Evolutionary conservation across 2,113 vertebrate genomes (phyloP).

Genomic region (Emydura subglobosa): DNA sequence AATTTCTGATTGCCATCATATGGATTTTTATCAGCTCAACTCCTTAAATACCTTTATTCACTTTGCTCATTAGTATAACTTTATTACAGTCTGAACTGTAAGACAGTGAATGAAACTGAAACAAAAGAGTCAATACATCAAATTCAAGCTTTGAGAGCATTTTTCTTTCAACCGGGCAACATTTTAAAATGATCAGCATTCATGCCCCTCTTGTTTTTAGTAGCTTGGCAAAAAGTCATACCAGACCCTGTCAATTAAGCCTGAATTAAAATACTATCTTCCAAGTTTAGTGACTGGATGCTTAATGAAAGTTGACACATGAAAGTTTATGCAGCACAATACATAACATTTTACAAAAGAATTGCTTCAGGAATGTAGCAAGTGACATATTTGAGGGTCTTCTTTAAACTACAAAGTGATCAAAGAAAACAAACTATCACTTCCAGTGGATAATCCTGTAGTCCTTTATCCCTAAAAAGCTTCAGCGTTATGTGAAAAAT

Average conservation of each 20-base stretch:
- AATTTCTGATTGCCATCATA: background rate
- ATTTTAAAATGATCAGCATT: background rate
- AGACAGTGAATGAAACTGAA: background rate
- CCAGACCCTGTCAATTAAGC: background rate
- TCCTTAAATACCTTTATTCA: background rate
- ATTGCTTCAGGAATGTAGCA: fast-evolving
- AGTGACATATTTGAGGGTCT: background rate
- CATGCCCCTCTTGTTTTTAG: background rate
- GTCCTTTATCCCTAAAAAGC: background rate
- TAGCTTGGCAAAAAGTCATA: background rate
- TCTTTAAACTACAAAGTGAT: background rate
- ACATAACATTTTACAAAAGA: background rate
- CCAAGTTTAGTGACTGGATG: background rate
- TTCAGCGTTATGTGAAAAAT: background rate
- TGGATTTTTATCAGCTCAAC: background rate
- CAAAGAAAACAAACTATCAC: background rate
- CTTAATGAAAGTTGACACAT: background rate
- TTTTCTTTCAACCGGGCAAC: background rate
- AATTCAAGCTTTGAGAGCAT: background rate
- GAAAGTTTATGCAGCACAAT: background rate
- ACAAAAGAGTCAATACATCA: background rate
- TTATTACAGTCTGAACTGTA: background rate
- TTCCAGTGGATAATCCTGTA: background rate
- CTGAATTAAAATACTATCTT: background rate
- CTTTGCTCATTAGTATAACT: background rate